phyloP scores from a whole-genome alignment of 1,140 invertebrate genomes.

The Drosophila obscura region DNA sequence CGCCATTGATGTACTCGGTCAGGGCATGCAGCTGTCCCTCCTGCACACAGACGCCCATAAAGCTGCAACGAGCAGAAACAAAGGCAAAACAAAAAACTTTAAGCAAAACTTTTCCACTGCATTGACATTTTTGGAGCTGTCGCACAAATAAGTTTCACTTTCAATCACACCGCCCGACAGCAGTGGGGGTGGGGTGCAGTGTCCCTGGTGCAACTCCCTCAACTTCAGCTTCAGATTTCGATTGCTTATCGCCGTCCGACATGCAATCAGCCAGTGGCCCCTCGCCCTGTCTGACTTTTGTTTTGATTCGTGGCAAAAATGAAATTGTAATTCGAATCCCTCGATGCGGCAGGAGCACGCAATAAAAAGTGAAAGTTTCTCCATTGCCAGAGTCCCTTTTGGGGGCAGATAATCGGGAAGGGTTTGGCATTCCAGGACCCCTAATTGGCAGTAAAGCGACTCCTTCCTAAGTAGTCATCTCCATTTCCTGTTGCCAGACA shows the following conservation, averaged over 20 bases:
- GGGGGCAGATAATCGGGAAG: not conserved
- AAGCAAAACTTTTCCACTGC: conserved; percentile 31
- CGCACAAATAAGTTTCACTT: conserved; percentile 54
- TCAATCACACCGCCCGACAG: conserved; percentile 40
- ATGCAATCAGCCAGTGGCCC: conserved; percentile 37
- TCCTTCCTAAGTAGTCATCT: conserved; percentile 23
- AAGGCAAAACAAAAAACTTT: not conserved
- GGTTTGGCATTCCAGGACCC: conserved; percentile 6
- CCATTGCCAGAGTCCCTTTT: conserved; percentile 1
- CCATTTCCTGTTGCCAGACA: conserved; percentile 30
- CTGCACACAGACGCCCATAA: conserved; percentile 98
- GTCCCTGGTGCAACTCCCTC: conserved; percentile 21
- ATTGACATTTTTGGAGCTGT: conserved; percentile 16
- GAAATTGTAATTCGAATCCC: conserved; percentile 43
- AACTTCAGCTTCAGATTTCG: not conserved
- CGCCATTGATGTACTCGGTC: conserved; percentile 97
- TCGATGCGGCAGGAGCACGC: conserved; percentile 37
- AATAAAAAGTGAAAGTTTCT: conserved; percentile 55
- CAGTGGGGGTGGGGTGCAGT: not conserved
- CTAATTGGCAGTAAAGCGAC: conserved; percentile 7
- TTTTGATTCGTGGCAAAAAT: conserved; percentile 26
- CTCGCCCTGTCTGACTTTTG: conserved; percentile 11
- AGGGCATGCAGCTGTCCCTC: conserved; percentile 97
- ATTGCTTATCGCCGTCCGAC: conserved; percentile 44
- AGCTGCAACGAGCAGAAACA: conserved; percentile 86